Evolutionary conservation across 2,797 vertebrate genomes (phyloP).

Genomic region (Gymnoscopelus braueri): DNA sequence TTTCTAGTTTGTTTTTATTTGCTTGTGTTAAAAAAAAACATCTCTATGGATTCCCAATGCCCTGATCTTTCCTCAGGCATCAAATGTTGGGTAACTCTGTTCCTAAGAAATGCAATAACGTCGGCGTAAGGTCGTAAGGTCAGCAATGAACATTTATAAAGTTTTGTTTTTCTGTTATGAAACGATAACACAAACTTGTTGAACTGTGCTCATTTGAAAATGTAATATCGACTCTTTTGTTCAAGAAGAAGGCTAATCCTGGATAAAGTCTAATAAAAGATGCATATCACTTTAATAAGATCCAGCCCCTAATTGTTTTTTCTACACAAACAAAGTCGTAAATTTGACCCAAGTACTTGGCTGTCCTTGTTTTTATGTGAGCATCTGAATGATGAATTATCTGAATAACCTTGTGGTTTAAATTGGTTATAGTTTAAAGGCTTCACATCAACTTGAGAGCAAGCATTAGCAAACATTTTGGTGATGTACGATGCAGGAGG

Average conservation of each 20-base stretch:
- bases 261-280: slow-evolving; percentile 20
- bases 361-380: slow-evolving; percentile 32
- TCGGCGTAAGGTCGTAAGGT: too few relatives aligned
- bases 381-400: slow-evolving; percentile 4
- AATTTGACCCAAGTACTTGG: slow-evolving; percentile 21
- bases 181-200: too few relatives aligned
- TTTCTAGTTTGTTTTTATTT: too few relatives aligned
- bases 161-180: too few relatives aligned
- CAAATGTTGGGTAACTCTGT: too few relatives aligned
- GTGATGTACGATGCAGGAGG: slow-evolving; percentile 5
- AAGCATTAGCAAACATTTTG: slow-evolving; percentile 1
- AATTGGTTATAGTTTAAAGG: background rate
- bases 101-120: too few relatives aligned
- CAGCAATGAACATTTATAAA: too few relatives aligned
- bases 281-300: slow-evolving; percentile 12
- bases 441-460: slow-evolving; percentile 6
- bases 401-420: background rate
- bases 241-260: background rate
- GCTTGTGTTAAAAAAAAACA: too few relatives aligned
- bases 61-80: too few relatives aligned
- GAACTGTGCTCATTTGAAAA: background rate
- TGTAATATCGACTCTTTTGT: background rate
- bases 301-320: slow-evolving; percentile 10
- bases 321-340: slow-evolving; percentile 35
- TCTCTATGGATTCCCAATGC: too few relatives aligned